Evolutionary conservation across 2,888 invertebrate species (phyloP).

Genomic region (Crossocerus cetratus): DNA sequence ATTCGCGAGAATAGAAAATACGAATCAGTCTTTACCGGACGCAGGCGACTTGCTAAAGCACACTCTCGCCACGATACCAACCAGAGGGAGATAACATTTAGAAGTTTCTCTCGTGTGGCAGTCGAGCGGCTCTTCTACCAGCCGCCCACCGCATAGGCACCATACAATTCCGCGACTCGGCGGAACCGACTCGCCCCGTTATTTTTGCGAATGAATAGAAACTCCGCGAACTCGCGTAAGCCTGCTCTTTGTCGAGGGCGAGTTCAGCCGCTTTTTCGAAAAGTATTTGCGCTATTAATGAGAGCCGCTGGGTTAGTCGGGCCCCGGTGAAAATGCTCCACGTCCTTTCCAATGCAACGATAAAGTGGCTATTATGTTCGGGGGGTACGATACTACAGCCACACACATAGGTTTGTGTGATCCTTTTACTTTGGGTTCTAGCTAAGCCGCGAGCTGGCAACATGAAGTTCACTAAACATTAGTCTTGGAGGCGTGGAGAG

Average conservation of each 20-base stretch:
- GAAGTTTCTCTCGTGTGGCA: background rate
- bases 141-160: background rate
- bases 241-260: background rate
- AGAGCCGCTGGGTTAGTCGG: background rate
- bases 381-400: too few species aligned
- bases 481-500: conserved; percentile 13
- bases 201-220: conserved; percentile 1
- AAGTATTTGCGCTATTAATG: conserved; percentile 1
- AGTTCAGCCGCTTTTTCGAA: background rate
- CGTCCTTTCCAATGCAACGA: too few species aligned
- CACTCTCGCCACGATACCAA: background rate
- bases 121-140: background rate
- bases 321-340: too few species aligned
- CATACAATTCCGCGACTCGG: background rate
- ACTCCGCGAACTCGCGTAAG: background rate
- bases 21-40: too few species aligned
- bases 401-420: too few species aligned
- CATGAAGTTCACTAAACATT: too few species aligned
- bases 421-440: too few species aligned
- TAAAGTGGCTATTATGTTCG: too few species aligned
- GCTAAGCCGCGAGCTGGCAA: too few species aligned
- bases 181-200: background rate
- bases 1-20: too few species aligned
- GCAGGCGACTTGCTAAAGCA: too few species aligned
- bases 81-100: background rate